Evolutionary conservation across 2,888 invertebrate species (phyloP).

Genomic region (Pyrgus malvae): DNA sequence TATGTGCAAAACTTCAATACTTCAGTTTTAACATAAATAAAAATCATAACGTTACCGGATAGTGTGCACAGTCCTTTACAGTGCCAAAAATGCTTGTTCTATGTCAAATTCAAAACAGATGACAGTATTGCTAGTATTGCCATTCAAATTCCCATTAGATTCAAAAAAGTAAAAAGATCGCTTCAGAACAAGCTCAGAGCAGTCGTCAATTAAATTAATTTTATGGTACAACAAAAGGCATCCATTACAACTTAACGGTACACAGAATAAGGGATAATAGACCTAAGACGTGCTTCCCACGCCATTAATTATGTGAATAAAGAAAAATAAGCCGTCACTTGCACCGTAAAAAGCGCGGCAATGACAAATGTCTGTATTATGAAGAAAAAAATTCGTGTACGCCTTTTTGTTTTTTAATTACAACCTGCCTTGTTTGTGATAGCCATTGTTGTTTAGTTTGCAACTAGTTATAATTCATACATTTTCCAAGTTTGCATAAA

Average conservation of each 20-base stretch:
- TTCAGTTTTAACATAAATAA: too few relatives aligned
- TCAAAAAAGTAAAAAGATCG: background rate
- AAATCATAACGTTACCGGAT: too few relatives aligned
- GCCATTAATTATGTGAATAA: slow-evolving; percentile 30
- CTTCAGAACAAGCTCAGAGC: slow-evolving; percentile 2
- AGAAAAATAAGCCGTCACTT: slow-evolving; percentile 34
- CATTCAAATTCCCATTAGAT: too few relatives aligned
- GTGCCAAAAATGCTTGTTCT: too few relatives aligned
- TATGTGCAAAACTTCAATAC: too few relatives aligned
- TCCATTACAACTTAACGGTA: slow-evolving; percentile 27
- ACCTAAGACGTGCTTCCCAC: slow-evolving; percentile 35
- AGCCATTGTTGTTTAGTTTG: background rate
- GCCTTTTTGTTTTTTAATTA: slow-evolving; percentile 12
- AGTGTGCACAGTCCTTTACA: too few relatives aligned
- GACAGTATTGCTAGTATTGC: too few relatives aligned
- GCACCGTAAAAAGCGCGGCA: slow-evolving; percentile 11
- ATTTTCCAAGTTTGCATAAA: too few relatives aligned
- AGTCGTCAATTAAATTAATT: slow-evolving; percentile 24
- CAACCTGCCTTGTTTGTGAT: background rate
- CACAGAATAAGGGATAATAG: slow-evolving; percentile 29
- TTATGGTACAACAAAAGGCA: slow-evolving; percentile 21
- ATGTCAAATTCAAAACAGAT: too few relatives aligned
- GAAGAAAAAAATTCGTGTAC: background rate
- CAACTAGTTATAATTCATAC: too few relatives aligned
- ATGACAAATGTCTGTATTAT: slow-evolving; percentile 16